phyloP scores from a whole-genome alignment of 2,113 vertebrate species.

The Antennarius striatus region DNA sequence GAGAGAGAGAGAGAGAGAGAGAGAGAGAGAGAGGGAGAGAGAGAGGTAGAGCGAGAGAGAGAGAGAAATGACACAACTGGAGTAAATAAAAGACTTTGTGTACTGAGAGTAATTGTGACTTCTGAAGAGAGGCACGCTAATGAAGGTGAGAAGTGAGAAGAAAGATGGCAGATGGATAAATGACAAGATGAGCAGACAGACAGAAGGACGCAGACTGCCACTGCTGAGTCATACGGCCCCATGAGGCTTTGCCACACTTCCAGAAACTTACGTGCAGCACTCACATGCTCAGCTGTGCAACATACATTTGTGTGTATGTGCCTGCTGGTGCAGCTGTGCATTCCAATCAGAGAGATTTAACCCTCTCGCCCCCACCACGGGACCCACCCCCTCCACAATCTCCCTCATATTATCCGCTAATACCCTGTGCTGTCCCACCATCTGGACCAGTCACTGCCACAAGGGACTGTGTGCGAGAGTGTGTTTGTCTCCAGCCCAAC shows the following conservation, averaged over 20 bases:
- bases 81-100: conserved; percentile 5
- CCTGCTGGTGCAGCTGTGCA: conserved; percentile 67
- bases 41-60: background rate
- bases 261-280: conserved; percentile 52
- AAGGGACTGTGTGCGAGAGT: conserved; percentile 14
- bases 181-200: conserved; percentile 25
- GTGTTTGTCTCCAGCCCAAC: conserved; percentile 7
- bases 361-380: conserved; percentile 50
- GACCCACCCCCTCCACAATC: conserved; percentile 18
- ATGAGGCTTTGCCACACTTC: conserved; percentile 41
- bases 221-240: conserved; percentile 57
- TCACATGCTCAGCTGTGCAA: conserved; percentile 70
- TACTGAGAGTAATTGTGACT: background rate
- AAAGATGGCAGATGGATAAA: conserved; percentile 20
- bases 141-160: conserved; percentile 21
- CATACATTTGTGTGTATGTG: conserved; percentile 14
- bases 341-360: conserved; percentile 75
- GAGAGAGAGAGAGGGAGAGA: too few relatives aligned
- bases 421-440: conserved; percentile 52
- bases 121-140: conserved; percentile 5
- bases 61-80: conserved; percentile 12
- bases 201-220: conserved; percentile 31
- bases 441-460: conserved; percentile 52
- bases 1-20: too few relatives aligned
- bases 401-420: conserved; percentile 55